Conservation (phyloP, 2,797 vertebrate species). For the Parauchenoglanis ngamensis region DNA sequence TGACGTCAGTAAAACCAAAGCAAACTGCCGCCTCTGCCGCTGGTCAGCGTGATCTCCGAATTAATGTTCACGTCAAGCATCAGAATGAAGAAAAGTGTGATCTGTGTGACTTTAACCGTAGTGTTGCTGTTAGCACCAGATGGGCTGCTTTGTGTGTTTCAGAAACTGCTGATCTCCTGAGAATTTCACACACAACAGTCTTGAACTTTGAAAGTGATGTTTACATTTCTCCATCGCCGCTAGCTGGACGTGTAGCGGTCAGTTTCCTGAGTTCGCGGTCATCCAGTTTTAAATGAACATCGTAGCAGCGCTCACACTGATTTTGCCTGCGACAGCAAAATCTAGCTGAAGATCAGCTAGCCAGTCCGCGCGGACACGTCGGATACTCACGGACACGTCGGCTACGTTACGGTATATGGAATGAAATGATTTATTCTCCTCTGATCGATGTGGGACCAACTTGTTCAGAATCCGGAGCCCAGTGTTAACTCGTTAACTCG, state of each 20-base stretch:
- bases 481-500: neutral
- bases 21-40: too few species aligned
- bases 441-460: neutral
- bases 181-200: too few species aligned
- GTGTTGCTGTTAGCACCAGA: too few species aligned
- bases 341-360: neutral
- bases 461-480: neutral
- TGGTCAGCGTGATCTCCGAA: too few species aligned
- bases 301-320: neutral
- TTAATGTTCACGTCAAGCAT: neutral
- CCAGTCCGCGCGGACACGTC: too few species aligned
- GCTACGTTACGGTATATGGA: neutral
- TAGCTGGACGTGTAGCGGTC: neutral
- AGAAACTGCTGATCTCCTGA: too few species aligned
- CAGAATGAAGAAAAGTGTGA: neutral
- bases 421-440: neutral
- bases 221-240: too few species aligned
- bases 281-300: neutral
- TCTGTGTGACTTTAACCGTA: neutral
- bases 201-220: too few species aligned
- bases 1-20: too few species aligned
- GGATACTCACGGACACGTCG: neutral
- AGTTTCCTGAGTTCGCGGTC: neutral
- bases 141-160: too few species aligned
- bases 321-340: neutral